Evolutionary conservation across 2,113 vertebrate species (phyloP), one percentile per base, ranked within the genome.

Genomic region (Crotophaga sulcirostris): DNA sequence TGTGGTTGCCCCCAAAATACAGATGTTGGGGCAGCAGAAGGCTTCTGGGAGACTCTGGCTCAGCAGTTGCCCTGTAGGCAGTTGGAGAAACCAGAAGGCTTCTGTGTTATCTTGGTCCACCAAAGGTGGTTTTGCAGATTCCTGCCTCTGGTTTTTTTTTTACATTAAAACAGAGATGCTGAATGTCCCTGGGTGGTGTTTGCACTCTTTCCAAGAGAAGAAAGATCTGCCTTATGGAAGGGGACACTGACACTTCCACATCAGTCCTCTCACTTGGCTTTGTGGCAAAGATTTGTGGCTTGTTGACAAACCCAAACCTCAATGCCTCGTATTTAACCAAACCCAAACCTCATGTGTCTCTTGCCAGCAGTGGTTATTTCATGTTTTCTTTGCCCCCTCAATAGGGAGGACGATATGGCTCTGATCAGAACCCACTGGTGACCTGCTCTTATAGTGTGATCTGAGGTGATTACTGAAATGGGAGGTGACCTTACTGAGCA

Each of bases 341-440:
- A 33, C 40, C 34, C 51, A 79, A 55, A 11, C 56, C 54, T 16
- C 54, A 4, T 26, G 49, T 26, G 54, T 44, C 45, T 78, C 34
- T 47, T 21, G 34, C 19, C 49, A 79, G 42, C 47, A 26, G 51
- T 28, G 69, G 25, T 21, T 80, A 0, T 52, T 89, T 17, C 25
- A 9, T 49, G 38, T 63, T 78, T 72, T 52, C 26, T 66, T 60
- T 82, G 24, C 63, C 76, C 3, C 4, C n/a, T 88, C 52, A 28
- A 12, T 3, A 11, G 38, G 16, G 56, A 72, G 34, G 33, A 58
- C 26, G 20, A 4, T 0, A 1, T 76, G 31, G 29, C 64, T 60
- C 58, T 76, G 40, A 34, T 28, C 36, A 28, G 34, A 55, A 66
- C 18, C 24, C 40, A n/a, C 25, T 62, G 55, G 24, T 56, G 40